These are phyloP conservation scores for Chaetoderma sp. DNA, from an alignment of 2,888 invertebrate species.

Conservation along the genomic window DNA sequence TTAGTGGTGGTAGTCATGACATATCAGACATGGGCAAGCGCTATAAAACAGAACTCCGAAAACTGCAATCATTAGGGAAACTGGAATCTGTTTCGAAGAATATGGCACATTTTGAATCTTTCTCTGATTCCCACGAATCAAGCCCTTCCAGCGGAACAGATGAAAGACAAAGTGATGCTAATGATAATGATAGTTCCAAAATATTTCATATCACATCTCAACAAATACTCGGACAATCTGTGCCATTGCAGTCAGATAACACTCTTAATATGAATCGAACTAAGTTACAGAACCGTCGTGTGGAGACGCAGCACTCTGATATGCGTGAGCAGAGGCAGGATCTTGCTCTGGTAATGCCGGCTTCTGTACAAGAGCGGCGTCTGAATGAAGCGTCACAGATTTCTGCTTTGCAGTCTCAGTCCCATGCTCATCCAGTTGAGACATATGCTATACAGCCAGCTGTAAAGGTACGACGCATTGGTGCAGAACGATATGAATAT, in stretches of 20 bases:
- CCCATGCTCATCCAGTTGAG: too few species aligned
- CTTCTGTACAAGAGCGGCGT: too few species aligned
- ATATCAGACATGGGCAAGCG: constrained; percentile 29
- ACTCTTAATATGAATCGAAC: constrained; percentile 11
- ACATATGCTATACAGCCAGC: too few species aligned
- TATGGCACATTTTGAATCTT: constrained; percentile 63
- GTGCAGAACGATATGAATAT: constrained; percentile 32
- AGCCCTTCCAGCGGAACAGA: background rate
- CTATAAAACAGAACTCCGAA: constrained; percentile 58
- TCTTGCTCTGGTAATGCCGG: too few species aligned
- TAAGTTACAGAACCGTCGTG: constrained; percentile 26
- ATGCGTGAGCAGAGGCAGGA: too few species aligned
- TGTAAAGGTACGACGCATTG: constrained; percentile 39
- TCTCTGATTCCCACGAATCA: background rate
- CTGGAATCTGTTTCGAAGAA: constrained; percentile 63
- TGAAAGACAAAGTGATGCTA: too few species aligned
- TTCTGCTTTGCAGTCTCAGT: too few species aligned
- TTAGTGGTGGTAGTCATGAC: background rate
- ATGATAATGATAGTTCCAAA: too few species aligned
- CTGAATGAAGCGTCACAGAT: too few species aligned
- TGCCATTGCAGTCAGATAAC: constrained; percentile 22
- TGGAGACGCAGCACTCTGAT: too few species aligned
- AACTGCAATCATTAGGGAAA: constrained; percentile 70
- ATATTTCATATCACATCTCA: too few species aligned
- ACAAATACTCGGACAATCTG: too few species aligned